Percentiles rank a stretch among this genome's conserved stretches.
These are phyloP conservation scores for Ectobius pallidus DNA, from an alignment of 2,888 invertebrate genomes.

Conservation along the genomic window DNA sequence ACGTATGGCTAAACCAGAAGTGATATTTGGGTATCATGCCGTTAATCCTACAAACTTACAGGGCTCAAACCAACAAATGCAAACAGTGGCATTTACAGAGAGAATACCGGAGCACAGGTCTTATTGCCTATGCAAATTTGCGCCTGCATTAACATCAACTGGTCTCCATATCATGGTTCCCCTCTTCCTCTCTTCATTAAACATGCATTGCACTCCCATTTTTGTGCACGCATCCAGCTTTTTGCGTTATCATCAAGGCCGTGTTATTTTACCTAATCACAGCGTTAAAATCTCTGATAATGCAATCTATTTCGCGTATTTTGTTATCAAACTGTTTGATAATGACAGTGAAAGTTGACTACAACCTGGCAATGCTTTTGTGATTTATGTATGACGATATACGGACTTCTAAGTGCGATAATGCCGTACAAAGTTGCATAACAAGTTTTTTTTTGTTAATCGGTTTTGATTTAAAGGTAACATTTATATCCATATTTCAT, in stretches of 20 bases:
- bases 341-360: neutral
- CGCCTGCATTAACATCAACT: neutral
- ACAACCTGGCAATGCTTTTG: too few relatives aligned
- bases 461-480: too few relatives aligned
- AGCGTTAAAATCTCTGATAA: neutral
- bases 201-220: neutral
- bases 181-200: neutral
- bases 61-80: too few relatives aligned
- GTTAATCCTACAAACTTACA: too few relatives aligned
- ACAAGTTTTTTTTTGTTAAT: too few relatives aligned
- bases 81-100: too few relatives aligned
- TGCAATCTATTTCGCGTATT: neutral
- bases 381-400: too few relatives aligned
- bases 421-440: too few relatives aligned
- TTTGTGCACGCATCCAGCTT: neutral
- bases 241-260: neutral
- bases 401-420: too few relatives aligned
- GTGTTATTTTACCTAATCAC: neutral
- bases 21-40: too few relatives aligned
- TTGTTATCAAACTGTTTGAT: neutral
- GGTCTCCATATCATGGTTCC: neutral
- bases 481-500: too few relatives aligned
- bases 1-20: too few relatives aligned
- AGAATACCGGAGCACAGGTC: neutral
- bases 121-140: constrained; percentile 12